Evolutionary conservation across 2,113 vertebrate genomes (phyloP).

Genomic region (Cairina moschata): DNA sequence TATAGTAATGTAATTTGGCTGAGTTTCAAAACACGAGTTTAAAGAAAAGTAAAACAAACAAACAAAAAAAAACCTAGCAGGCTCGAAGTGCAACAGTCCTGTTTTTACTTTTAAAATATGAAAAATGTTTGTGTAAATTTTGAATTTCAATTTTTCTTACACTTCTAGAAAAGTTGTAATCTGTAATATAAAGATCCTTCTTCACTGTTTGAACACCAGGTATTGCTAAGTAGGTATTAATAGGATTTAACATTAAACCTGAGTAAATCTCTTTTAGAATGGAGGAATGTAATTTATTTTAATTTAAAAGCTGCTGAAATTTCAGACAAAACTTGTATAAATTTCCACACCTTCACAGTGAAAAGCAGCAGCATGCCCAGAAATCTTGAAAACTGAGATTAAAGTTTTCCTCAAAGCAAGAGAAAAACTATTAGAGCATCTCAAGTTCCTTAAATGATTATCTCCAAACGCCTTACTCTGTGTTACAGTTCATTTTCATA

Average conservation of each 20-base stretch:
- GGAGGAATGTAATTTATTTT: neutral
- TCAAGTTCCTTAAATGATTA: neutral
- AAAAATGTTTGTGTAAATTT: neutral
- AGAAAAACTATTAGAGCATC: neutral
- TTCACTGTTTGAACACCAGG: neutral
- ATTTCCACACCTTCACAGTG: neutral
- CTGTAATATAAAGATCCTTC: neutral
- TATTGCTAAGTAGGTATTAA: neutral
- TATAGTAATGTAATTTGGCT: neutral
- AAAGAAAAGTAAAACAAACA: neutral
- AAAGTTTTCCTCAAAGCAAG: neutral
- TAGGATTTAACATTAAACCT: neutral
- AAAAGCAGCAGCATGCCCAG: neutral
- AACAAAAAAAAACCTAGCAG: neutral
- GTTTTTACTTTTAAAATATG: neutral
- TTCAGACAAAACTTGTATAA: neutral
- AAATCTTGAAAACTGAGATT: neutral
- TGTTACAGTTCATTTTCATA: neutral
- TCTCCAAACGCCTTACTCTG: neutral
- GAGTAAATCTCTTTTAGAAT: neutral
- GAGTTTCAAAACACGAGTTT: neutral
- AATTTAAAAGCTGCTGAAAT: neutral
- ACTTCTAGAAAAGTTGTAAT: neutral
- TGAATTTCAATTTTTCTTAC: neutral
- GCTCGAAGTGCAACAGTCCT: neutral